Conservation (phyloP, 2,797 vertebrate species). For the Glyptemys insculpta region DNA sequence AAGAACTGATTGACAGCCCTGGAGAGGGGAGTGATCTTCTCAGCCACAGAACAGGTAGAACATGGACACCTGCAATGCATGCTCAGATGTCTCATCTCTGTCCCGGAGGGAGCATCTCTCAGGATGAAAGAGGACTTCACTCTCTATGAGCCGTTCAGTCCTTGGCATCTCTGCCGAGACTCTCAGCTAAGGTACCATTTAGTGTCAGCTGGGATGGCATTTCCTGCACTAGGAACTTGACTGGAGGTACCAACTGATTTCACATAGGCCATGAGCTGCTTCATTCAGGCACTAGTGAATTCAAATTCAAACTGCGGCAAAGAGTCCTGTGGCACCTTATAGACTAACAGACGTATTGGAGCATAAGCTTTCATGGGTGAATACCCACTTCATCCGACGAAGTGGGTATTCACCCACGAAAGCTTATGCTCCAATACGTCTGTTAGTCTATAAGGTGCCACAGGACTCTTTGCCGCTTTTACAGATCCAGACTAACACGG, state of each 20-base stretch:
- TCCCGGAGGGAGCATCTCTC: neutral
- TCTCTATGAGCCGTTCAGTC: fast-evolving
- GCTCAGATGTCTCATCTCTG: neutral
- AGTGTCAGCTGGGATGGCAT: fast-evolving
- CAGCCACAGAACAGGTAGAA: fast-evolving
- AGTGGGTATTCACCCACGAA: no score
- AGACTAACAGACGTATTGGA: no score
- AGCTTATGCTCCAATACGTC: no score
- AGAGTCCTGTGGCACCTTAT: no score
- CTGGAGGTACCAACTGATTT: neutral
- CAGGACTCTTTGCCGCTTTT: no score
- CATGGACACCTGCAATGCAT: fast-evolving
- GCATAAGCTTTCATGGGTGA: no score
- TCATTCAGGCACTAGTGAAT: neutral
- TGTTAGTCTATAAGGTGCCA: no score
- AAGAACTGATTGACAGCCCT: fast-evolving
- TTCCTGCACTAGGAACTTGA: neutral
- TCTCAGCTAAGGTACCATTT: neutral
- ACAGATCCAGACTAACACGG: no score
- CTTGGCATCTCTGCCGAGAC: neutral
- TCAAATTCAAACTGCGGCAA: neutral
- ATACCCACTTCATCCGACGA: no score
- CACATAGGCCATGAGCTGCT: neutral
- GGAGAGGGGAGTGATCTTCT: neutral
- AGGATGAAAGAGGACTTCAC: neutral